Base-by-base conservation (phyloP, 2,888 invertebrate genomes). In the Ormyrus labotus region DNA sequence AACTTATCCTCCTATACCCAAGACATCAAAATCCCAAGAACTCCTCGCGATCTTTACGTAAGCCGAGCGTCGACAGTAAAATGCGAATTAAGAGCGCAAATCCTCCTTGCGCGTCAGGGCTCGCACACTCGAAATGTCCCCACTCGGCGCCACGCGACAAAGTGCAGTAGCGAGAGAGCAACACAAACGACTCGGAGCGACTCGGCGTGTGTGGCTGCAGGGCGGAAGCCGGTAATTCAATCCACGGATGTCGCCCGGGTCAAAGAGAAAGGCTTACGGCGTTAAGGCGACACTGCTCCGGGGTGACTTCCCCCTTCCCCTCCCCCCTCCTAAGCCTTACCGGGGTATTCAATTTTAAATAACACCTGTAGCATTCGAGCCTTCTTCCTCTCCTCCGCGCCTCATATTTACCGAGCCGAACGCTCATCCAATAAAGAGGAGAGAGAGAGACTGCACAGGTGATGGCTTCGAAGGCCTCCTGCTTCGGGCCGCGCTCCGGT, bases 241-340 rank as follows among this genome's bases (percentile, higher is more conserved):
- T 84, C 84, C 78, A 58, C 84, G 84, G 84, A 85, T 84, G 84
- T 85, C 82, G 83, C 80, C 81, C 73, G 67, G 83, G 84, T 84
- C 84, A 83, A 83, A 81, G 82, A 82, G 83, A 75, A 81, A 80
- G 83, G 83, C 83, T 84, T 84, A 82, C 78, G 75, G 80, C 83
- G 80, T 83, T 83, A 78, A 73, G 78, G 78, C 67, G 72, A 55
- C 45, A 69, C 48, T 58, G 69, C 60, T 69, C 48, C 48, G 60
- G 48, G 19, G 57, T 50, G 65, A 65, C 78, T 74, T 34, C 51
- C n/a, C 68, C 57, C 47, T 48, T 50, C 48, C 50, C 67, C 55
- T 57, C 47, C 64, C 57, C 58, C 50, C 58, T 57, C 51, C 9
- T 51, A 34, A 34, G 51, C 48, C 48, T 13, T n/a, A 7, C 10